Base-by-base conservation (phyloP, 2,113 vertebrate genomes). In the Nesoenas mayeri region DNA sequence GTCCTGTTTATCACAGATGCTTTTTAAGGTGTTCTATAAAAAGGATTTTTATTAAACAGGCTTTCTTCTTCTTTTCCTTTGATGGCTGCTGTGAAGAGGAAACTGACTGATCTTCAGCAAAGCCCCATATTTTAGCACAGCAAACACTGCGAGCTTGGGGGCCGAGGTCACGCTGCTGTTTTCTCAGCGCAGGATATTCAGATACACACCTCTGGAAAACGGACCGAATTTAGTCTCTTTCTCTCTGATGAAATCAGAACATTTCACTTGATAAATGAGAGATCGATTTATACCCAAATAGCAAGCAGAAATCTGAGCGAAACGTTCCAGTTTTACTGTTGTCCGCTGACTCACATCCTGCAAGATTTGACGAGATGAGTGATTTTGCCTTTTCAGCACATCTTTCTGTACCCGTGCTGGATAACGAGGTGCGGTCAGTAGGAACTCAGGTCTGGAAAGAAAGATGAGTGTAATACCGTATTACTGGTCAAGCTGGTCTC, bases 41-140 rank as follows among this genome's bases (percentile, higher is more conserved):
- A 95, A 90, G 79, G 58, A 14, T 40, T 96, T 95, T 93, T 94
- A 73, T 96, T 93, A 80, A 93, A 78, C 69, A 83, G 38, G 8
- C 90, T 94, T 89, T 94, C 54, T 82, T 89, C 73, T 94, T 73
- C 31, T 66, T 91, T 69, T 11, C 19, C 67, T 96, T 96, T 97
- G 94, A 91, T 94, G 91, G 84, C 88, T 91, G 89, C 94, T 96
- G 89, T 67, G 93, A 96, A 85, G 67, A 90, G 91, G 80, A 69
- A 77, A 47, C 50, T 12, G 71, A 85, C 71, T 96, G 91, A 97
- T 96, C 85, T 91, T 73, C 85, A 87, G 89, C 91, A 94, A 72
- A 97, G 71, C 91, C 74, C 70, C 24, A 66, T 62, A 70, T 94
- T 95, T 93, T 65, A 77, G 79, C 53, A 32, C 74, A 62, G n/a